phyloP scores from a whole-genome alignment of 2,888 invertebrate species.

The Ophioninae sp. region DNA sequence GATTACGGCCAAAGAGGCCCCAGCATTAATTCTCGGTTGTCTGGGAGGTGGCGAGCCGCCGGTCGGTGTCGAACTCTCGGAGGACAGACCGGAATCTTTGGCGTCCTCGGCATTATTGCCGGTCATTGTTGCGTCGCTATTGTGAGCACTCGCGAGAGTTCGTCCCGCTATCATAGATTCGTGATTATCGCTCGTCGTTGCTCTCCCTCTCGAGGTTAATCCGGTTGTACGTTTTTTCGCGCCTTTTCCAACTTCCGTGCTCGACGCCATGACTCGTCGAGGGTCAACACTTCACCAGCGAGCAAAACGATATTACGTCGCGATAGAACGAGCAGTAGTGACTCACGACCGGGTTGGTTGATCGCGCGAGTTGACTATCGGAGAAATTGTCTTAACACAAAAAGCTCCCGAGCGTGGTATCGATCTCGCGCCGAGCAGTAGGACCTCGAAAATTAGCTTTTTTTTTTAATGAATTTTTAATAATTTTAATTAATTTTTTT shows the following conservation, averaged over 20 bases:
- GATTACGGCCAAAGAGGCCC: slow-evolving; percentile 67
- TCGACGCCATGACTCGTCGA: slow-evolving; percentile 61
- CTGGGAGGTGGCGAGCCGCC: slow-evolving; percentile 77
- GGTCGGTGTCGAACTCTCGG: slow-evolving; percentile 78
- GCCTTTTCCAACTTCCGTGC: slow-evolving; percentile 68
- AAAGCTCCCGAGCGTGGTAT: slow-evolving; percentile 43
- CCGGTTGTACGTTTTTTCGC: slow-evolving; percentile 70
- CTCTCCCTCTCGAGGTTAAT: slow-evolving; percentile 56
- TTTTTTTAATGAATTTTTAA: no score
- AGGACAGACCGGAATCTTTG: slow-evolving; percentile 78
- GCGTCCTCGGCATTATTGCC: slow-evolving; percentile 71
- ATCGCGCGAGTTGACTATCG: not conserved
- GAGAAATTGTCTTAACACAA: slow-evolving; percentile 38
- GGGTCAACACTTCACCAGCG: not conserved
- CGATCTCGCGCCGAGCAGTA: slow-evolving; percentile 31
- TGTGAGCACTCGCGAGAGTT: slow-evolving; percentile 36
- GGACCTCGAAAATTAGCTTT: not conserved
- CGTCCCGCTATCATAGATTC: slow-evolving; percentile 41
- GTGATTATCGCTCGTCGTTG: slow-evolving; percentile 37
- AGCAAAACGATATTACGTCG: not conserved
- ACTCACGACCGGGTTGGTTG: not conserved
- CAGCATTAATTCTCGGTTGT: slow-evolving; percentile 66
- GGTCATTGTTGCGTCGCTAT: slow-evolving; percentile 47
- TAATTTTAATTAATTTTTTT: not conserved
- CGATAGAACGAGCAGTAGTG: not conserved